These are phyloP conservation scores for Anoura caudifer DNA, from an alignment of 2,113 vertebrate species.

Conservation along the genomic window DNA sequence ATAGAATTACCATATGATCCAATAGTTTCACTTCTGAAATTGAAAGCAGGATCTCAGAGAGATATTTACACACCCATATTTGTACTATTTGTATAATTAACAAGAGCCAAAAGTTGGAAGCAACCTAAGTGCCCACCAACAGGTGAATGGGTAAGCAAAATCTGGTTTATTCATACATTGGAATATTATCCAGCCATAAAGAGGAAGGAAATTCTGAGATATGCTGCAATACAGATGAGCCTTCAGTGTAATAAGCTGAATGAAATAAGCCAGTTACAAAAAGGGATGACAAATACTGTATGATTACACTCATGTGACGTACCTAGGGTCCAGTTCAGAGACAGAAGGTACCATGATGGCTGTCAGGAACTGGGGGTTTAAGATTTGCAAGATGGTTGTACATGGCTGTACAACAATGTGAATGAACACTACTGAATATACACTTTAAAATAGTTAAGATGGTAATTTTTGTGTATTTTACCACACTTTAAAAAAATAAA, in stretches of 20 bases:
- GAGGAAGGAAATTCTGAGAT: background rate
- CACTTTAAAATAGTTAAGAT: background rate
- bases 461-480: background rate
- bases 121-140: background rate
- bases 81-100: background rate
- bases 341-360: background rate
- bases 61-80: background rate
- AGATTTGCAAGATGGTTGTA: background rate
- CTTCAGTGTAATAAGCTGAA: background rate
- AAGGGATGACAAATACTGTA: background rate
- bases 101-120: background rate
- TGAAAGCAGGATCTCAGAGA: background rate
- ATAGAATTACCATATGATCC: background rate
- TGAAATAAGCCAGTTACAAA: background rate
- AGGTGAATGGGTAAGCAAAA: background rate
- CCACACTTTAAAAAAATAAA: background rate
- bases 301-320: background rate
- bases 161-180: background rate
- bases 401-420: background rate
- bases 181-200: background rate
- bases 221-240: background rate
- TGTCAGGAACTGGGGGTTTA: background rate
- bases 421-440: background rate
- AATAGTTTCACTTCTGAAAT: background rate
- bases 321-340: background rate